Percentiles rank a stretch among this genome's conserved stretches.
phyloP scores from a whole-genome alignment of 1,140 invertebrate species.

The Steinernema khuongi region DNA sequence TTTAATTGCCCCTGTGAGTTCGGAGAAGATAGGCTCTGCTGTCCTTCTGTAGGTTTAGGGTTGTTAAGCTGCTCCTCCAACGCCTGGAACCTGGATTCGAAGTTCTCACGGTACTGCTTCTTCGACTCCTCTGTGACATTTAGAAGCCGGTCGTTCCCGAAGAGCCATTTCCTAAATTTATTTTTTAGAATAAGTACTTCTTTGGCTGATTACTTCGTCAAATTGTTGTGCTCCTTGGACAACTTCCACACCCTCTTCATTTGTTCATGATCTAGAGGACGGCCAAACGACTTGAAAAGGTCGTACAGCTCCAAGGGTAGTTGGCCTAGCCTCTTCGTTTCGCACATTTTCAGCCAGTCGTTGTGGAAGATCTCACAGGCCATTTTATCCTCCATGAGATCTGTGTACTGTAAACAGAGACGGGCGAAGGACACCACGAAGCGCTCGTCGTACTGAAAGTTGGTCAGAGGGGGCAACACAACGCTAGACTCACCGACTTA shows the following conservation, averaged over 20 bases:
- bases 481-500: neutral
- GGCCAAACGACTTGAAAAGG: constrained; percentile 25
- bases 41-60: neutral
- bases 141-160: neutral
- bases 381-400: constrained; percentile 14
- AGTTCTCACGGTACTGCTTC: neutral
- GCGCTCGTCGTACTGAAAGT: neutral
- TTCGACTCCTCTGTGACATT: neutral
- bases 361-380: constrained; percentile 21
- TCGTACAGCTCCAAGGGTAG: constrained; percentile 27
- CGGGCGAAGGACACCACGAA: constrained; percentile 6
- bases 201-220: constrained; percentile 26
- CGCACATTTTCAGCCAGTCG: constrained; percentile 27
- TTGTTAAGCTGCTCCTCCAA: neutral
- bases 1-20: neutral
- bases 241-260: constrained; percentile 18
- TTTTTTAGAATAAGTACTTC: neutral
- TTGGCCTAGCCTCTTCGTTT: constrained; percentile 25
- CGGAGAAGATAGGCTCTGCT: neutral
- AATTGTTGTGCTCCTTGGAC: constrained; percentile 12
- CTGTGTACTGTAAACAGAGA: constrained; percentile 25
- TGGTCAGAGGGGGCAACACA: neutral
- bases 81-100: neutral
- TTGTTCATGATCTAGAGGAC: constrained; percentile 2
- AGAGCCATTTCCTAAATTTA: constrained; percentile 2